These are phyloP conservation scores for Etheostoma cragini DNA, from an alignment of 2,113 vertebrate species.

Conservation along the genomic window DNA sequence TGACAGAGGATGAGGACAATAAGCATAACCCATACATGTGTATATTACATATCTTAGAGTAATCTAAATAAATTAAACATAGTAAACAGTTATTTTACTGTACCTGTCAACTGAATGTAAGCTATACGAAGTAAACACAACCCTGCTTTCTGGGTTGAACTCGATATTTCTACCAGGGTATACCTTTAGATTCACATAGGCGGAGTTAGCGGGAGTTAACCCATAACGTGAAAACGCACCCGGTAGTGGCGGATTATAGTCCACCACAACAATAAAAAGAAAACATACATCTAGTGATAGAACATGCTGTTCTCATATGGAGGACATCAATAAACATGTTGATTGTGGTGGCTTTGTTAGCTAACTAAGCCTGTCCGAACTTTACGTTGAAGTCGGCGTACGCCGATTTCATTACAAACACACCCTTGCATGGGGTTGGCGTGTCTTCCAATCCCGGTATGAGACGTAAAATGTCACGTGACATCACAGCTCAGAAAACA, in stretches of 20 bases:
- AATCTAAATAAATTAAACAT: rapidly evolving
- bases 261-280: rapidly evolving
- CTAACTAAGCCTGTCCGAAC: neutral
- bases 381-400: neutral
- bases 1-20: neutral
- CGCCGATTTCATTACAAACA: neutral
- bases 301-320: neutral
- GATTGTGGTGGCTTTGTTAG: too few relatives aligned
- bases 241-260: rapidly evolving
- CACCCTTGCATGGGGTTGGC: neutral
- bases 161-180: neutral
- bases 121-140: constrained; percentile 33
- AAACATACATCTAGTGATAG: neutral
- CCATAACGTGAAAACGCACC: neutral
- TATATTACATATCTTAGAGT: neutral
- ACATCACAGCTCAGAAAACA: rapidly evolving
- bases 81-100: neutral
- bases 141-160: neutral
- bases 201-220: constrained; percentile 1
- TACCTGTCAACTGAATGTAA: constrained; percentile 44
- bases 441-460: constrained; percentile 2
- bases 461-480: constrained; percentile 35
- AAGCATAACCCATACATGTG: neutral
- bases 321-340: neutral
- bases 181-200: neutral